These are phyloP conservation scores for Vannuccia rotundouncinata DNA, from an alignment of 2,888 invertebrate genomes.

Conservation along the genomic window DNA sequence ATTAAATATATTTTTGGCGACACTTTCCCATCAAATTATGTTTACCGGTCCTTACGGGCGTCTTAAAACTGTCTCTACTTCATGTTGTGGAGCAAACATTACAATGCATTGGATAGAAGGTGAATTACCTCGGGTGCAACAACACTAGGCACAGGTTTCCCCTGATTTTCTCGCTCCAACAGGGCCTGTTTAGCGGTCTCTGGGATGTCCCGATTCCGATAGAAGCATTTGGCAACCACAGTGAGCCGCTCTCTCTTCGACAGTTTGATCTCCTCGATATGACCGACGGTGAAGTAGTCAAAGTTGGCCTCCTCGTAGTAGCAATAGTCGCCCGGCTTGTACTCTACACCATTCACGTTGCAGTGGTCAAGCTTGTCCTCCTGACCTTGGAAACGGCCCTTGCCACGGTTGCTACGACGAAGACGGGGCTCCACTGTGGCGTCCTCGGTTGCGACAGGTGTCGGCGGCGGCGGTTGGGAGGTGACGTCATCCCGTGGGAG, in stretches of 20 bases:
- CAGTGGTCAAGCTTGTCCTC: conserved; percentile 38
- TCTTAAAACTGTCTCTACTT: too few species aligned
- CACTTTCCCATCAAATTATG: too few species aligned
- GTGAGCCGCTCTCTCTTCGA: conserved; percentile 57
- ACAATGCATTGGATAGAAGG: too few species aligned
- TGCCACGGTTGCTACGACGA: conserved; percentile 33
- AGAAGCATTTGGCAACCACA: conserved; percentile 61
- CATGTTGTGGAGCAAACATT: too few species aligned
- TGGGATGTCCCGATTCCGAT: conserved; percentile 61
- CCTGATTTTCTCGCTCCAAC: conserved; percentile 56
- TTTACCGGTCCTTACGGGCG: too few species aligned
- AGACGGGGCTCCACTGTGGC: not conserved
- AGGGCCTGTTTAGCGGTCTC: conserved; percentile 59
- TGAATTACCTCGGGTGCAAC: not conserved
- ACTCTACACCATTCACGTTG: conserved; percentile 33
- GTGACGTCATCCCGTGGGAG: too few species aligned
- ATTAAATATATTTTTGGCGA: too few species aligned
- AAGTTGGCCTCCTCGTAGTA: conserved; percentile 38
- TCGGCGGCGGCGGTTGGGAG: too few species aligned
- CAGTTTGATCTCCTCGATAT: conserved; percentile 36
- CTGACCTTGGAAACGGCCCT: not conserved
- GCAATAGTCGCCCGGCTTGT: conserved; percentile 32
- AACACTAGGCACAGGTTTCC: not conserved
- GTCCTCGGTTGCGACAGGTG: too few species aligned
- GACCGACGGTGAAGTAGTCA: conserved; percentile 35